Conservation (phyloP, 2,888 invertebrate species). For the Tetanocera ferruginea region DNA sequence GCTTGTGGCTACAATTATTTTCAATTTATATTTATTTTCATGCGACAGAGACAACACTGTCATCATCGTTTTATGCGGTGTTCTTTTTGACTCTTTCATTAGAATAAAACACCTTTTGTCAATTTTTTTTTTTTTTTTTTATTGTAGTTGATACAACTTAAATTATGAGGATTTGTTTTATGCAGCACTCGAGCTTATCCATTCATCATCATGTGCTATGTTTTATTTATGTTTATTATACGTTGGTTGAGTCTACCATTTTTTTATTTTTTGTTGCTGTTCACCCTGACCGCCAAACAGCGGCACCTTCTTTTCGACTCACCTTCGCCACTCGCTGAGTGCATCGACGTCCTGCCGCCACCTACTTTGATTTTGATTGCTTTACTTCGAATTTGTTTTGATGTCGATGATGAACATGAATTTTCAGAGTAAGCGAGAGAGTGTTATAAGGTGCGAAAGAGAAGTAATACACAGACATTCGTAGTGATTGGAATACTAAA, state of each 20-base stretch:
- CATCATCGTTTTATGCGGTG: no score
- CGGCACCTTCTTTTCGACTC: not conserved
- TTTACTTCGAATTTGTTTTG: slow-evolving; percentile 8
- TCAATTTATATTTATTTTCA: slow-evolving; percentile 33
- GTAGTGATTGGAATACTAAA: no score
- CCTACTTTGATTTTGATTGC: slow-evolving; percentile 23
- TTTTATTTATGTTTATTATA: slow-evolving; percentile 50
- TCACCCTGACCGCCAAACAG: no score
- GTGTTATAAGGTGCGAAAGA: no score
- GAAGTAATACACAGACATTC: no score
- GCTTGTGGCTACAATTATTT: slow-evolving; percentile 42
- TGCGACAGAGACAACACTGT: no score
- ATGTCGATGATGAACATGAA: not conserved
- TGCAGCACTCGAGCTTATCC: slow-evolving; percentile 34
- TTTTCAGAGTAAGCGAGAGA: not conserved
- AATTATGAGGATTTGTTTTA: slow-evolving; percentile 19
- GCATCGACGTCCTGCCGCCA: not conserved
- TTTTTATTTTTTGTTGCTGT: not conserved
- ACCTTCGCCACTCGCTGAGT: not conserved
- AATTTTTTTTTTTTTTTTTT: no score
- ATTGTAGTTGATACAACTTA: not conserved
- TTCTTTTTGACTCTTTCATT: no score
- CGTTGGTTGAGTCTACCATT: slow-evolving; percentile 40
- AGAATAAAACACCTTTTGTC: no score
- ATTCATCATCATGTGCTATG: slow-evolving; percentile 58